Evolutionary conservation across 1,140 invertebrate species (phyloP), one percentile per base, ranked within the genome.

Genomic region (Cyclargus thomasi): DNA sequence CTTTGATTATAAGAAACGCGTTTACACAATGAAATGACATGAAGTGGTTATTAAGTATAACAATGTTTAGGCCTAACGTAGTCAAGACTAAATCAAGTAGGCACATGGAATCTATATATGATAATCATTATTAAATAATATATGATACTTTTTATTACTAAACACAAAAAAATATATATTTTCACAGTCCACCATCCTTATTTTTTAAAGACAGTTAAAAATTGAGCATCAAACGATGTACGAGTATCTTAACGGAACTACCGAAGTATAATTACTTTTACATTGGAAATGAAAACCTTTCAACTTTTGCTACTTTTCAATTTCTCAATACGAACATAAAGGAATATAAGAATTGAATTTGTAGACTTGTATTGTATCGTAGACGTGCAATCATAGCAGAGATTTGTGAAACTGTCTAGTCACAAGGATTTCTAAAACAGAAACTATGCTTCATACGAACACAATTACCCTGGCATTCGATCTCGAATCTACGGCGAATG

Each of bases 401-500:
- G 17, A 59, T 59, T 59, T 59, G 55, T 59, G 20, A 59, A 59
- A 59, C 55, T 59, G 55, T 59, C 55, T 20, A 59, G 21, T 59
- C 55, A 59, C 55, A 20, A 59, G 55, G 8, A 59, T 59, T 59
- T 21, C 17, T 18, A 59, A 21, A 21, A 59, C 55, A 59, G 55
- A 21, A 20, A 47, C 39, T 47, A 47, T 47, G 36, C 39, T 47
- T 3, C 39, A 47, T 35, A n/a, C n/a, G n/a, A 29, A 29, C 23
- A 23, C 29, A 7, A 29, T 29, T 29, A 29, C 5, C 29, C 39
- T 47, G 39, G 14, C 39, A 14, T 47, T 47, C 14, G 39, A 47
- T 47, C 39, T 39, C 1, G 2, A 29, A 3, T 29, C 29, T 29
- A 29, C 29, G 29, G 29, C 8, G 29, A 29, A 29, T 29, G 29